Base-by-base conservation (phyloP, 1,140 invertebrate species). In the Harpegnathos saltator region DNA sequence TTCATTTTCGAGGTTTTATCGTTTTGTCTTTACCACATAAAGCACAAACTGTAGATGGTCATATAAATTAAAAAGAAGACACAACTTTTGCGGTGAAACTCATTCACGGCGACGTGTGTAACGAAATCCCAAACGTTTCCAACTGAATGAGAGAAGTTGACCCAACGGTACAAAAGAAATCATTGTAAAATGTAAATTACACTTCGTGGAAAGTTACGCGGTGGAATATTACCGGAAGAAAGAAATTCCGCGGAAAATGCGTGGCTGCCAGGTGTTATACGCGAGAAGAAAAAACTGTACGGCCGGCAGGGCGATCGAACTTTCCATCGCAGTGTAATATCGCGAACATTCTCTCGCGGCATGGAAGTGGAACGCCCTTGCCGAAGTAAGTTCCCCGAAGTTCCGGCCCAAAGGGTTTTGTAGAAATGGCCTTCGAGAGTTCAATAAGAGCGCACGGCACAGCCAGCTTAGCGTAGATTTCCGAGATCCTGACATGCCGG, bases 271-370 rank as follows among this genome's bases (percentile, higher is more conserved):
- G 12, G 3, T n/a, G 26, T 29, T 56, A 38, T 56, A 54, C 15
- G 9, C 19, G 11, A 33, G 3, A 5, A 33, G 3, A 52, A 38
- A 44, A 17, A 33, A 50, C 0, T 52, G 44, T 65, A 77, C 15
- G 38, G 38, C 22, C 59, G 17, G 3, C 71, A 44, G 3, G 38
- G 38, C 38, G 15, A 66, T 77, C 19, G 19, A 77, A 77, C 48
- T 77, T 77, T 66, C n/a, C 15, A 77, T 54, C 19, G 44, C 1
- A 44, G 38, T 54, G n/a, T 77, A 77, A 77, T 77, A 77, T 54
- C 19, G 29, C 50, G 19, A 77, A 77, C n/a, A n/a, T 33, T 77
- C 66, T 54, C 29, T 66, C 15, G 66, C 11, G 2, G 26, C 22
- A 9, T 44, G 19, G 26, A 56, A 38, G 26, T 66, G 48, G 48